Percentiles rank a stretch among this genome's conserved stretches.
Evolutionary conservation across 2,113 vertebrate genomes (phyloP).

Genomic region (Taxidea taxus): DNA sequence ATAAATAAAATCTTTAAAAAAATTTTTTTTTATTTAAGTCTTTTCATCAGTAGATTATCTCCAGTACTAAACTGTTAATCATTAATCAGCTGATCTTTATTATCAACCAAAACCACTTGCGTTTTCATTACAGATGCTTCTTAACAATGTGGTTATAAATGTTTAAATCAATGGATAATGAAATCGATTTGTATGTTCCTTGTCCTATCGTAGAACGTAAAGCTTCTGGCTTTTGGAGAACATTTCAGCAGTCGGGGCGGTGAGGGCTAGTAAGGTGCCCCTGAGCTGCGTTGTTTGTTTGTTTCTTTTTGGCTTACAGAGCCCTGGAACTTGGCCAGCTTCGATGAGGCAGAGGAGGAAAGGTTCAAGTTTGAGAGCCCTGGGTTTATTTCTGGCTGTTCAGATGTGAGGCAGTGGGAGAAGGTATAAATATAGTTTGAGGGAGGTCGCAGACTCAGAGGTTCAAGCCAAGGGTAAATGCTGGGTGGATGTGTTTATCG

Average conservation of each 20-base stretch:
- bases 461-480: background rate
- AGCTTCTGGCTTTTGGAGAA: background rate
- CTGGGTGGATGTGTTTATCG: conserved; percentile 23
- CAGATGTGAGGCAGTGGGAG: background rate
- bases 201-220: accelerated
- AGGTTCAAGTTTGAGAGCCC: background rate
- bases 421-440: conserved; percentile 42
- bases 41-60: background rate
- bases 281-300: background rate
- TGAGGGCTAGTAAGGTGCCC: accelerated
- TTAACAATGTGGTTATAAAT: background rate
- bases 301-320: background rate
- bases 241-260: background rate
- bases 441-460: background rate
- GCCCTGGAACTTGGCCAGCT: background rate
- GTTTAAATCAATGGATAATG: background rate
- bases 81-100: conserved; percentile 4
- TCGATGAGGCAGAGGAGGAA: background rate
- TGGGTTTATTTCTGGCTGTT: conserved; percentile 63
- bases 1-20: too few species aligned
- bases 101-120: background rate
- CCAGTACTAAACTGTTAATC: background rate
- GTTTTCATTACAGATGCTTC: background rate
- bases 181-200: background rate
- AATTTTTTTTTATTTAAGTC: background rate